phyloP scores from a whole-genome alignment of 64 coral and sea anemone species.

The Montipora foliosa region DNA sequence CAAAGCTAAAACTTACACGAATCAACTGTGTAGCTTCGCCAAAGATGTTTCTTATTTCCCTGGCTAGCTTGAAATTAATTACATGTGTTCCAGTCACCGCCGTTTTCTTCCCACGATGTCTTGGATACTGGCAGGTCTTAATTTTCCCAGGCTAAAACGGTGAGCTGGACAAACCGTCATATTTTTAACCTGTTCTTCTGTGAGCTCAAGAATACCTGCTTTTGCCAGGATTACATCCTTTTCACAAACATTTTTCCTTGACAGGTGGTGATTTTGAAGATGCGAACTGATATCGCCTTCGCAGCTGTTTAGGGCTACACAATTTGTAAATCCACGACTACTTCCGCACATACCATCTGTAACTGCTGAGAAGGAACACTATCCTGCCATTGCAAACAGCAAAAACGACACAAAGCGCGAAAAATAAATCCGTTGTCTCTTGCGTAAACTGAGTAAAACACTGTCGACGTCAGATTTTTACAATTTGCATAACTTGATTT shows the following conservation, averaged over 20 bases:
- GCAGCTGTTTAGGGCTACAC: constrained; percentile 23
- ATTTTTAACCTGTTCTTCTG: not conserved
- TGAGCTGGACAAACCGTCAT: constrained; percentile 51
- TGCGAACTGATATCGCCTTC: constrained; percentile 27
- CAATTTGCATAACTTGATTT: not conserved
- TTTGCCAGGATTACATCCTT: not conserved
- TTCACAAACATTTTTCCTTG: not conserved
- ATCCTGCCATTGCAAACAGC: constrained; percentile 19
- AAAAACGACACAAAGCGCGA: not conserved
- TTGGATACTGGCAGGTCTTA: constrained; percentile 74
- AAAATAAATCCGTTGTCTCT: not conserved
- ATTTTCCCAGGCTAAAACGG: constrained; percentile 46
- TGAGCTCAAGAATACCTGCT: not conserved
- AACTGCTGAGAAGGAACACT: constrained; percentile 37
- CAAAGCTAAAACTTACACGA: not conserved
- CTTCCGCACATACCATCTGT: not conserved
- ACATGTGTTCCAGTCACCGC: constrained; percentile 53
- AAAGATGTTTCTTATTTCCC: constrained; percentile 17
- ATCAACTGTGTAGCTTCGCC: not conserved
- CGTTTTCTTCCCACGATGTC: constrained; percentile 34
- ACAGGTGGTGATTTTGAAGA: constrained; percentile 25
- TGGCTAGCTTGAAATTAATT: constrained; percentile 20
- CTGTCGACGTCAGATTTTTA: not conserved
- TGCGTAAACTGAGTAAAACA: not conserved
- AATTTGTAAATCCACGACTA: constrained; percentile 1